Conservation (phyloP, 2,888 invertebrate species). For the Dasypolia templi region DNA sequence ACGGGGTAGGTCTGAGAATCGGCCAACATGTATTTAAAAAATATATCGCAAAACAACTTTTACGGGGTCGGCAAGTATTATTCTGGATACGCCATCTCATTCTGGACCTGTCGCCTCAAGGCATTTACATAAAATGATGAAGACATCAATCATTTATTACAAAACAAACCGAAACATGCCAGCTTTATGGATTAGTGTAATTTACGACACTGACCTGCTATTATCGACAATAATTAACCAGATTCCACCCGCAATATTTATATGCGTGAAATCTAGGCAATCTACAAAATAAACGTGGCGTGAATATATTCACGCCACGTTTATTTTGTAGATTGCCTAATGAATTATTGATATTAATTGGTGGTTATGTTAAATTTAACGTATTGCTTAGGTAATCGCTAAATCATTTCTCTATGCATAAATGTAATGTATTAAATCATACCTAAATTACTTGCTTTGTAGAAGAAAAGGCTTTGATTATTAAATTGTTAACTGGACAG, state of each 20-base stretch:
- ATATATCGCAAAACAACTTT: no score
- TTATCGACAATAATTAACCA: constrained; percentile 43
- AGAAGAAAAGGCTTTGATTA: not conserved
- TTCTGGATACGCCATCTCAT: no score
- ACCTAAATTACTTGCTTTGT: not conserved
- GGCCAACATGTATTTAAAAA: no score
- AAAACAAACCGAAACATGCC: constrained; percentile 40
- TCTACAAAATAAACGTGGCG: constrained; percentile 57
- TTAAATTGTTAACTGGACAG: not conserved
- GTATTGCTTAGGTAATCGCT: constrained; percentile 20
- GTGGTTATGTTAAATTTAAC: constrained; percentile 21
- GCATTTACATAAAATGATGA: constrained; percentile 20
- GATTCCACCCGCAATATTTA: constrained; percentile 44
- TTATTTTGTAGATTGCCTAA: no score
- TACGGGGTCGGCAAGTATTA: no score
- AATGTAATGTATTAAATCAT: constrained; percentile 6
- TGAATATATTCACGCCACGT: no score
- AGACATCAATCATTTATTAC: constrained; percentile 42
- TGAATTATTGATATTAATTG: constrained; percentile 54
- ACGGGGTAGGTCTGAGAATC: no score
- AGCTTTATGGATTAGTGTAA: constrained; percentile 36
- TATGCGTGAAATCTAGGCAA: constrained; percentile 37
- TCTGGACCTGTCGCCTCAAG: no score
- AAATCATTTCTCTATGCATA: constrained; percentile 25
- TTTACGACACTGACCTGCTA: constrained; percentile 40